Evolutionary conservation across 2,113 vertebrate genomes (phyloP).

Genomic region (Paralichthys olivaceus): DNA sequence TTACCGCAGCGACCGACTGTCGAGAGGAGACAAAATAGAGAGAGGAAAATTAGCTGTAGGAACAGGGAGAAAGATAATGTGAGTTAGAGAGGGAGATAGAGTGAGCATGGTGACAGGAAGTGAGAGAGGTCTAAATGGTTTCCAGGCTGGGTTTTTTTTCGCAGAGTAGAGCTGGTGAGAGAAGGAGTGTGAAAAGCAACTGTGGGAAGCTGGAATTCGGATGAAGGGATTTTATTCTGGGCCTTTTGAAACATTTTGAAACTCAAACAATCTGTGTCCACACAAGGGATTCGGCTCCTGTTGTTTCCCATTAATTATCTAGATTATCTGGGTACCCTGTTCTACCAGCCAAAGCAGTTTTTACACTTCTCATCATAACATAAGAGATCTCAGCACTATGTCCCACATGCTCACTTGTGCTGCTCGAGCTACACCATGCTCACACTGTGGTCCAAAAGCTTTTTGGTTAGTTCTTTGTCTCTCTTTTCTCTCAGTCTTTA

Average conservation of each 20-base stretch:
- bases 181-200: slow-evolving; percentile 62
- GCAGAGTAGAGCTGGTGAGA: slow-evolving; percentile 18
- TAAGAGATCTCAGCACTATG: too few relatives aligned
- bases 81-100: slow-evolving; percentile 11
- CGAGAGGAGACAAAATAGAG: slow-evolving; percentile 54
- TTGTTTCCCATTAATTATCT: not conserved
- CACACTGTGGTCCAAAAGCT: too few relatives aligned
- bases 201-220: slow-evolving; percentile 44
- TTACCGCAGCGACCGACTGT: slow-evolving; percentile 47
- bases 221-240: slow-evolving; percentile 48
- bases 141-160: slow-evolving; percentile 21
- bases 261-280: too few relatives aligned
- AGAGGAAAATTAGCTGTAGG: slow-evolving; percentile 30
- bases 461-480: too few relatives aligned
- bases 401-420: too few relatives aligned
- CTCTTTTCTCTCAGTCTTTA: too few relatives aligned
- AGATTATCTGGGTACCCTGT: too few relatives aligned
- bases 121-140: slow-evolving; percentile 64
- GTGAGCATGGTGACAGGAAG: slow-evolving; percentile 28
- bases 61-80: slow-evolving; percentile 14
- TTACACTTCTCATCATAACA: not conserved
- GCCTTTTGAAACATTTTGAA: not conserved
- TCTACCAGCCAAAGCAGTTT: not conserved
- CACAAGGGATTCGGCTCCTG: too few relatives aligned
- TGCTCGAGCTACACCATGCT: too few relatives aligned